phyloP scores from a whole-genome alignment of 1,140 invertebrate genomes.

The Arion vulgaris region DNA sequence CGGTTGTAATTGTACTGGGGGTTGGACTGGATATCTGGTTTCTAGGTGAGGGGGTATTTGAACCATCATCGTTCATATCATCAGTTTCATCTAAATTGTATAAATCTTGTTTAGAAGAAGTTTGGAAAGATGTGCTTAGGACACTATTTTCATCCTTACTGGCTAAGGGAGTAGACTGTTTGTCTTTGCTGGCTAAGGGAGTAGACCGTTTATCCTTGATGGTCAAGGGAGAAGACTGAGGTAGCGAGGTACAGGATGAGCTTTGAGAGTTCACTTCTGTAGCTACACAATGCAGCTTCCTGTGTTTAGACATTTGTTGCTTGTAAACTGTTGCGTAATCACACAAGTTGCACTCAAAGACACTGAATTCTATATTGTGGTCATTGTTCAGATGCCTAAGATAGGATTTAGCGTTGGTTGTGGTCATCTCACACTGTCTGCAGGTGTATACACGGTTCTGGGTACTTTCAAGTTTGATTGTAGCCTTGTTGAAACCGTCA shows the following conservation, averaged over 20 bases:
- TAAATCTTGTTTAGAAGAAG: not conserved
- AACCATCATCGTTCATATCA: not conserved
- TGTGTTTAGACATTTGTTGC: conserved; percentile 65
- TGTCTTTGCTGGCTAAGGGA: not conserved
- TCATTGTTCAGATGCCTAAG: conserved; percentile 59
- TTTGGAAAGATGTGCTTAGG: not conserved
- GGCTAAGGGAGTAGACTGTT: not conserved
- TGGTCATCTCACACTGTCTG: conserved; percentile 55
- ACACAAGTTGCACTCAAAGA: conserved; percentile 67
- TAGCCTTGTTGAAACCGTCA: not conserved
- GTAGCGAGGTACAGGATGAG: too few species aligned
- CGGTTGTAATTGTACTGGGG: conserved; percentile 19
- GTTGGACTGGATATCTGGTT: conserved; percentile 24
- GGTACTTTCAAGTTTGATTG: not conserved
- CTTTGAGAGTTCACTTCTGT: not conserved
- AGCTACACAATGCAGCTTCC: conserved; percentile 53
- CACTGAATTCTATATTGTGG: conserved; percentile 55
- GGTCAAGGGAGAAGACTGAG: too few species aligned
- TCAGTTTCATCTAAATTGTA: conserved; percentile 21
- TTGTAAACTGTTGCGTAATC: conserved; percentile 67
- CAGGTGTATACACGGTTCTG: conserved; percentile 60
- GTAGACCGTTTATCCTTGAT: not conserved
- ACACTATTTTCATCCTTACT: not conserved
- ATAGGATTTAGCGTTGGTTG: conserved; percentile 59
- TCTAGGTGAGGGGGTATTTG: conserved; percentile 25